phyloP scores from a whole-genome alignment of 2,888 invertebrate species.

The Notodonta ziczac region DNA sequence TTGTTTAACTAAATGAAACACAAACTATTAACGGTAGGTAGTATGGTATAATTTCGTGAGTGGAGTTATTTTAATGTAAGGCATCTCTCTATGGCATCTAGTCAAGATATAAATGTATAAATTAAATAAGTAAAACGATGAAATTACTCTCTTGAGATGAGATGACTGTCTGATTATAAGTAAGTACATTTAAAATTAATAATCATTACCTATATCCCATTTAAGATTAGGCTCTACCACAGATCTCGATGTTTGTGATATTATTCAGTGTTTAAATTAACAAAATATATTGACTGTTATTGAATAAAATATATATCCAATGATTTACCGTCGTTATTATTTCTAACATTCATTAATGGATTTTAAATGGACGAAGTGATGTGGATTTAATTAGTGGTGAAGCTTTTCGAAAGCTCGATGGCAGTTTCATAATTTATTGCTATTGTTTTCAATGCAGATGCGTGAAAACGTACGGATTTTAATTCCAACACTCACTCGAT shows the following conservation, averaged over 20 bases:
- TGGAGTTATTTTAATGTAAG: no score
- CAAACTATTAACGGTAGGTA: no score
- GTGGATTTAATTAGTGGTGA: conserved; percentile 29
- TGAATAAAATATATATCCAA: conserved; percentile 17
- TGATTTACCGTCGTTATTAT: not conserved
- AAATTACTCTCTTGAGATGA: no score
- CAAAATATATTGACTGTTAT: conserved; percentile 35
- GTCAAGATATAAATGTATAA: no score
- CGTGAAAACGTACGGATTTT: not conserved
- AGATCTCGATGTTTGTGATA: conserved; percentile 47
- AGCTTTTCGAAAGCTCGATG: conserved; percentile 17
- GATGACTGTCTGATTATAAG: no score
- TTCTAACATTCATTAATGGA: conserved; percentile 20
- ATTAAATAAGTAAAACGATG: no score
- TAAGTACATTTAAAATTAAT: no score
- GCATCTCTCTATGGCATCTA: no score
- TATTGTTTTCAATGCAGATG: conserved; percentile 20
- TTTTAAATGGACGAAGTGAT: conserved; percentile 25
- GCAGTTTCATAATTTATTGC: conserved; percentile 13
- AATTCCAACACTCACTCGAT: not conserved
- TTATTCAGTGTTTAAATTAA: conserved; percentile 17
- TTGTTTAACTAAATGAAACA: no score
- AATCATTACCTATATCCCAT: no score
- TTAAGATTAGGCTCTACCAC: conserved; percentile 8
- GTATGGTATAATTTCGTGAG: no score